Conservation (phyloP, 2,797 vertebrate species). For the Nothura maculosa region DNA sequence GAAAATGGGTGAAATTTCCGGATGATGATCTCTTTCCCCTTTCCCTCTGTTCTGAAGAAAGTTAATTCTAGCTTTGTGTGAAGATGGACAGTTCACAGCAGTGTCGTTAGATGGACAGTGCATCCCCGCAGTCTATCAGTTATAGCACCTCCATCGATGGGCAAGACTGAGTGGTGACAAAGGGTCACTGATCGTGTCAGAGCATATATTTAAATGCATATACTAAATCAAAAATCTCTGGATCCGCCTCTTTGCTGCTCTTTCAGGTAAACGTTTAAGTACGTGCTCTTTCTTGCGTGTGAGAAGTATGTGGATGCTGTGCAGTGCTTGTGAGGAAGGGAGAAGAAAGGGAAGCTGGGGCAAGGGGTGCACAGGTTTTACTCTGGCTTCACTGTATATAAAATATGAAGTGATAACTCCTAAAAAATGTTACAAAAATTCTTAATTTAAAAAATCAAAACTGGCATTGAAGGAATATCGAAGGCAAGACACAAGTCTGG, state of each 20-base stretch:
- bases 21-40: neutral
- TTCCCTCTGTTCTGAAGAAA: neutral
- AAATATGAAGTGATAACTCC: neutral
- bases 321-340: neutral
- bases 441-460: neutral
- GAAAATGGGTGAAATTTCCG: neutral
- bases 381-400: neutral
- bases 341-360: no score
- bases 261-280: neutral
- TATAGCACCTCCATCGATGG: neutral
- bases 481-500: neutral
- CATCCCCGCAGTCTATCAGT: neutral
- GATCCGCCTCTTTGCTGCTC: neutral
- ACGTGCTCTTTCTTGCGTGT: neutral
- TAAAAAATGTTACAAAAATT: neutral
- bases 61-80: neutral
- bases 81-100: neutral
- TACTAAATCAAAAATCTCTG: neutral
- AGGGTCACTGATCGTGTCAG: neutral
- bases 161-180: neutral
- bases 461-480: neutral
- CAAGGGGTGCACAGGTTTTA: neutral
- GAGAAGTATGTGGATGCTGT: neutral
- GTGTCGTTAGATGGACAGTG: neutral
- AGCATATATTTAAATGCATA: neutral